Base-by-base conservation (phyloP, 2,113 vertebrate species). In the Meleagris gallopavo region DNA sequence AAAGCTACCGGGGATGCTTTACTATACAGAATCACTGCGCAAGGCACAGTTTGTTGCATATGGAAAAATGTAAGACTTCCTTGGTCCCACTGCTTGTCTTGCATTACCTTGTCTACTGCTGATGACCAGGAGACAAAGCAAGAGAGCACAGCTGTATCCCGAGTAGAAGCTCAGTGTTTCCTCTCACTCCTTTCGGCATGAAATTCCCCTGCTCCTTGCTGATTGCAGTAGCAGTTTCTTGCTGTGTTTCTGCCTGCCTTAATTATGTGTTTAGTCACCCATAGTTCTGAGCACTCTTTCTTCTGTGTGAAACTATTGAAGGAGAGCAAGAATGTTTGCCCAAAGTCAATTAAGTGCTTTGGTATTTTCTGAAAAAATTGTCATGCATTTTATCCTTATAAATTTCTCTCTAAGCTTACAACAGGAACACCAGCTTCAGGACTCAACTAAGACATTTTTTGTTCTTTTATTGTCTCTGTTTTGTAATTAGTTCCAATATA, bases 41-140 rank as follows among this genome's bases (percentile, higher is more conserved):
- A 6, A 54, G 16, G 34, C 61, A 64, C 48, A 19, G 1, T 6
- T 2, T 2, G 4, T 75, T 48, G 38, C 19, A 4, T 12, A 8
- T 5, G 0, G n/a, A 34, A 21, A 75, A 27, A 32, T 2, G 1
- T 38, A 24, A 18, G 6, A 7, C 30, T 48, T 8, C 10, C 1
- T 2, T 30, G 9, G 45, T 74, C 7, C 8, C 32, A 29, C 10
- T 46, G 41, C 1, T 0, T 6, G 24, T 46, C 7, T 2, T 2
- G 4, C 1, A 1, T 57, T 82, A 11, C 43, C 55, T 16, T 13
- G 4, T 57, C 57, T 36, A 6, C 54, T 30, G 18, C 13, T n/a
- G 54, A 71, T 61, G 25, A 58, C 30, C 22, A 73, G 48, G 40
- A 87, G 27, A 13, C 32, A 80, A 38, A 36, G 18, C 4, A 15